Evolutionary conservation across 2,888 invertebrate genomes (phyloP), one percentile per base, ranked within the genome.

Genomic region (Gymnocheta viridis): DNA sequence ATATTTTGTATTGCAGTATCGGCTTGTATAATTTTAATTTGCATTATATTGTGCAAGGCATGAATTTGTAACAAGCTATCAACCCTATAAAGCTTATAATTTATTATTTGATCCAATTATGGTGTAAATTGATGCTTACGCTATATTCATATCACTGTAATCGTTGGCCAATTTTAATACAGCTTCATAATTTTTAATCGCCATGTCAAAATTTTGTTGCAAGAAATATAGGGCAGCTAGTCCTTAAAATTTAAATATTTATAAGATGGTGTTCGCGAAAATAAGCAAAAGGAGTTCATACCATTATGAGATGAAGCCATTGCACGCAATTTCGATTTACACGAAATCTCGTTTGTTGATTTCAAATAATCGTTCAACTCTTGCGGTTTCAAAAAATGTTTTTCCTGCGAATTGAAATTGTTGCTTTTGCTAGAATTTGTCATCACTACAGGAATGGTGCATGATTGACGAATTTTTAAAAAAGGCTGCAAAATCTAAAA

Each of bases 31-130:
- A 56, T n/a, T 87, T 93, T 89, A 81, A 90, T 89, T 81, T 95
- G 93, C 3, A 93, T 92, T 62, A 95, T 91, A 90, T 96, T 96
- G 87, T 95, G 93, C 79, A 95, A 91, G 0, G 95, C 93, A 89
- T 96, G 96, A 27, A 96, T 94, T 88, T 94, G 93, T 86, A 94
- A 92, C 51, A 96, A 91, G 64, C 94, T 94, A 89, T 96, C 96
- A 19, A 95, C 94, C 60, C 91, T 91, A 47, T 22, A 49, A 35
- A 47, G 2, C 47, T 41, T 17, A 19, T 2, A 51, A 12, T 38
- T 44, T 44, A 44, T 17, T 12, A 29, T 47, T 19, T 64, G 24
- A 24, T 24, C 7, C 1, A 22, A 62, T 17, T 17, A 14, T n/a
- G 2, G 9, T 27, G 17, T 32, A 14, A 77, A 19, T 24, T 44